A percentile compares a stretch with the other conserved stretches of the same genome.
Conservation (phyloP, 2,888 invertebrate species). For the Eupithecia dodoneata region DNA sequence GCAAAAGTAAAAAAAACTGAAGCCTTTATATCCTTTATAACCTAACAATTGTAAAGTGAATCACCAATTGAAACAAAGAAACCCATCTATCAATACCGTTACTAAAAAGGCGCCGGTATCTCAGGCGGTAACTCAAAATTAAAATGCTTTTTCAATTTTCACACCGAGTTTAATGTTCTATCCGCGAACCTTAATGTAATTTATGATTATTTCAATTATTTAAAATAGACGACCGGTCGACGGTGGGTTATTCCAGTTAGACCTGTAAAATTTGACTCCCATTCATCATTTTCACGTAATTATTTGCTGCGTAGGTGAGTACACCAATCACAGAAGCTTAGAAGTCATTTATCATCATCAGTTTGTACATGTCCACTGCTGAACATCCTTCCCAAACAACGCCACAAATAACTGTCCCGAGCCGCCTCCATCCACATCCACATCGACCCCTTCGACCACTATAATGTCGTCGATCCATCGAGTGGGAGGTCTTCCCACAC, state of each 20-base stretch:
- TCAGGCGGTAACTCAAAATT: constrained; percentile 57
- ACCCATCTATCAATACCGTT: constrained; percentile 32
- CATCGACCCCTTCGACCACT: no score
- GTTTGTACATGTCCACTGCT: no score
- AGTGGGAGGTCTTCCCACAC: no score
- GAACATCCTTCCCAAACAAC: no score
- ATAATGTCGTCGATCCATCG: no score
- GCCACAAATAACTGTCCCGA: no score
- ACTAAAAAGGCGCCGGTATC: constrained; percentile 47
- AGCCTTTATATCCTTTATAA: not conserved
- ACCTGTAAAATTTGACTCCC: constrained; percentile 9
- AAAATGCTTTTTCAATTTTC: constrained; percentile 52
- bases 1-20: not conserved
- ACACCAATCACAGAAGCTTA: not conserved
- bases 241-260: constrained; percentile 29
- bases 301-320: not conserved
- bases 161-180: constrained; percentile 47
- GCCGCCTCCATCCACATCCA: no score
- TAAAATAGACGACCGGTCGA: constrained; percentile 32
- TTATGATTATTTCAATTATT: constrained; percentile 73
- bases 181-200: constrained; percentile 62
- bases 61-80: constrained; percentile 16
- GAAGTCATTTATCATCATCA: not conserved
- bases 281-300: not conserved
- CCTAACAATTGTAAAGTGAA: not conserved